phyloP scores from a whole-genome alignment of 2,113 vertebrate species.

The Pituophis catenifer region DNA sequence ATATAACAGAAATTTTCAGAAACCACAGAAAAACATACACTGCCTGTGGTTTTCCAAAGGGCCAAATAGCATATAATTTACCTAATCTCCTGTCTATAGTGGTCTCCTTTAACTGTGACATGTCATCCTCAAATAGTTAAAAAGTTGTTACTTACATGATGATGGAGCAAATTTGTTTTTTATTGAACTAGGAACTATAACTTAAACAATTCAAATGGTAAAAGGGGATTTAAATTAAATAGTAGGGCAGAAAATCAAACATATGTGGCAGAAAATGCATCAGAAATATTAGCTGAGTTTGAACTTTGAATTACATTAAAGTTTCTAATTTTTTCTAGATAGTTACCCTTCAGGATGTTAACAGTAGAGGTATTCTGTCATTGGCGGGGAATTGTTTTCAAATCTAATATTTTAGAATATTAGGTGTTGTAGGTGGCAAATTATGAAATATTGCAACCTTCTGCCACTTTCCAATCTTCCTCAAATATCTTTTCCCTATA shows the following conservation, averaged over 20 bases:
- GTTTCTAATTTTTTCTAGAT: neutral
- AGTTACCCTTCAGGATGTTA: neutral
- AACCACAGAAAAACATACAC: neutral
- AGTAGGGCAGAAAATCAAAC: neutral
- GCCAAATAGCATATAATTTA: too few relatives aligned
- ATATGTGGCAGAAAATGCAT: neutral
- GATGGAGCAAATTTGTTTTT: neutral
- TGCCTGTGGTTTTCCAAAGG: neutral
- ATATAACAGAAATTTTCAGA: neutral
- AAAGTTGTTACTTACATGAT: neutral
- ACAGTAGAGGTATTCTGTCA: neutral
- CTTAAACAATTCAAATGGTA: neutral
- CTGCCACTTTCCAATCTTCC: neutral
- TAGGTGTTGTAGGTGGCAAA: neutral
- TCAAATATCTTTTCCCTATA: neutral
- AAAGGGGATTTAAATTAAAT: neutral
- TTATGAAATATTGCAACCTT: neutral
- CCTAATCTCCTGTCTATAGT: neutral
- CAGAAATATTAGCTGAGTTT: neutral
- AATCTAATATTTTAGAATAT: neutral
- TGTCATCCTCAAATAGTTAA: neutral
- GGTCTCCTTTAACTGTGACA: neutral
- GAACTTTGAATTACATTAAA: neutral
- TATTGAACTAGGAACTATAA: neutral
- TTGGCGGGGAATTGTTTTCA: neutral